Evolutionary conservation across 2,113 vertebrate species (phyloP).

Genomic region (Oreochromis niloticus): DNA sequence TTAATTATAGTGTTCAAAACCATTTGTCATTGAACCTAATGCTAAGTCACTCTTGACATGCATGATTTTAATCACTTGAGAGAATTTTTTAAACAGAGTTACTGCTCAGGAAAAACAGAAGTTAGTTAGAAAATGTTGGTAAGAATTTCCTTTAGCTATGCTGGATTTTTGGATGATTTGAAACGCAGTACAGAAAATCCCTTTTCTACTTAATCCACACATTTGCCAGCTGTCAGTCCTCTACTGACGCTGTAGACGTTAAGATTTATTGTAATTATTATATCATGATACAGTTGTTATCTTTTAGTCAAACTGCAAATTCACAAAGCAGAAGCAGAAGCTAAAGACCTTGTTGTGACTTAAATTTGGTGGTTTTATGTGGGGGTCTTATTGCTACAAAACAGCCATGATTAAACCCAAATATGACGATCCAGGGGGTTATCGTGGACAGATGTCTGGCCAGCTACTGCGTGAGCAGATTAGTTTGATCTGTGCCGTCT

Average conservation of each 20-base stretch:
- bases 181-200: slow-evolving; percentile 1
- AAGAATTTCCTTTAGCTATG: slow-evolving; percentile 23
- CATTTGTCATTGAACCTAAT: not conserved
- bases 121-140: slow-evolving; percentile 22
- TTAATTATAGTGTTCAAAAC: slow-evolving; percentile 8
- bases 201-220: slow-evolving; percentile 10
- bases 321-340: not conserved
- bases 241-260: not conserved
- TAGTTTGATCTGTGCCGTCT: slow-evolving; percentile 8
- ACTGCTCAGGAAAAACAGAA: not conserved
- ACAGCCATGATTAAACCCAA: not conserved
- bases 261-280: not conserved
- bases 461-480: slow-evolving; percentile 15
- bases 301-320: not conserved
- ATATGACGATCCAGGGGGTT: not conserved
- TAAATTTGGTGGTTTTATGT: not conserved
- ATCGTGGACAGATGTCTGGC: slow-evolving; percentile 29
- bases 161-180: not conserved
- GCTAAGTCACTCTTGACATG: not conserved
- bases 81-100: not conserved
- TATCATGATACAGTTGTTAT: not conserved
- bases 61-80: slow-evolving; percentile 4
- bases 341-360: not conserved
- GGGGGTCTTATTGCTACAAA: not conserved
- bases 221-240: not conserved